Evolutionary conservation across 2,888 invertebrate species (phyloP).

Genomic region (Lymantria dispar): DNA sequence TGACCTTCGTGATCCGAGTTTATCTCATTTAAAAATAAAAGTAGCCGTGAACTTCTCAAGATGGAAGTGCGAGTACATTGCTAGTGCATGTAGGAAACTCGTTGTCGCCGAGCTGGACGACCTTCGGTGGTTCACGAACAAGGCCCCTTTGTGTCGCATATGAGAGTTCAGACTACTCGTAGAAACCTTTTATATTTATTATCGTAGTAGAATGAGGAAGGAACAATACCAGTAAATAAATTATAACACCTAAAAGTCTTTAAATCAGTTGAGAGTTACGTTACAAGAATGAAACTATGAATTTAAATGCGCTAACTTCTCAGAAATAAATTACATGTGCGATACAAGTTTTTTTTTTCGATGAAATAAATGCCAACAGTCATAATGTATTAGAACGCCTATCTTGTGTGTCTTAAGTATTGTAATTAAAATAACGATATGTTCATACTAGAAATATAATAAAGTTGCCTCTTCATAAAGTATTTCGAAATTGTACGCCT

Average conservation of each 20-base stretch:
- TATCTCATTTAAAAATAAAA: slow-evolving; percentile 73
- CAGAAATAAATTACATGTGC: slow-evolving; percentile 4
- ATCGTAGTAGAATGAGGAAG: slow-evolving; percentile 32
- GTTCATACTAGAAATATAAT: slow-evolving; percentile 7
- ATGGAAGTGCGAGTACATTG: slow-evolving; percentile 57
- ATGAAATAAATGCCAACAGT: slow-evolving; percentile 1
- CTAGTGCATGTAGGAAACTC: slow-evolving; percentile 61
- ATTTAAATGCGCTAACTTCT: slow-evolving; percentile 10
- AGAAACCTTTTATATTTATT: slow-evolving; percentile 17
- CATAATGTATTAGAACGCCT: background rate
- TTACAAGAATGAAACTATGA: slow-evolving; percentile 12
- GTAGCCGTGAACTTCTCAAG: slow-evolving; percentile 73
- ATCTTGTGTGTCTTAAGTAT: background rate
- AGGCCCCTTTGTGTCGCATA: slow-evolving; percentile 67
- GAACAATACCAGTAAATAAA: slow-evolving; percentile 22
- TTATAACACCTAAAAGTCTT: slow-evolving; percentile 16
- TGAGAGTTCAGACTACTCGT: slow-evolving; percentile 31
- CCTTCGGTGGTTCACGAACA: slow-evolving; percentile 79
- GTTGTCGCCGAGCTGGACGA: slow-evolving; percentile 59
- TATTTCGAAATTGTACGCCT: slow-evolving; percentile 4
- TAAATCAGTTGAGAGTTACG: slow-evolving; percentile 7
- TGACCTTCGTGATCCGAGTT: slow-evolving; percentile 70
- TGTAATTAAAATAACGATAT: background rate
- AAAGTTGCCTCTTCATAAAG: slow-evolving; percentile 1
- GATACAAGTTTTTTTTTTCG: slow-evolving; percentile 1